Percentiles rank a stretch among this genome's conserved stretches.
Evolutionary conservation across 2,113 vertebrate species (phyloP).

Genomic region (Brachyistius frenatus): DNA sequence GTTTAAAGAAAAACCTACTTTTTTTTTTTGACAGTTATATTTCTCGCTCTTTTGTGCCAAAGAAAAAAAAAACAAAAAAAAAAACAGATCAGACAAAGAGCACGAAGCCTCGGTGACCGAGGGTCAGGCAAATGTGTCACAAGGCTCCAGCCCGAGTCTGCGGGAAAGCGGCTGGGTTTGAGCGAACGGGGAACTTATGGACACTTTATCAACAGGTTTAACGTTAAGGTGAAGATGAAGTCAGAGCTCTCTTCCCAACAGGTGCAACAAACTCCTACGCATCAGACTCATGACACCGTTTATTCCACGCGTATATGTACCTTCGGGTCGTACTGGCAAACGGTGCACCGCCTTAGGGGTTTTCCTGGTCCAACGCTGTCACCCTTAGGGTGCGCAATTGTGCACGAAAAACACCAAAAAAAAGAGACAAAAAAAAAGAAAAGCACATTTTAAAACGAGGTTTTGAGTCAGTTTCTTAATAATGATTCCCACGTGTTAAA

Average conservation of each 20-base stretch:
- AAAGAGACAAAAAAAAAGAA: constrained; percentile 39
- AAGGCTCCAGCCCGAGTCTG: constrained; percentile 45
- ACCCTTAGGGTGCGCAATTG: constrained; percentile 56
- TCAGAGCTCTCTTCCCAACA: background rate
- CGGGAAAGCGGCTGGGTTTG: constrained; percentile 14
- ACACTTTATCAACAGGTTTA: constrained; percentile 28
- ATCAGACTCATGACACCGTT: constrained; percentile 8
- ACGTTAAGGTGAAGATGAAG: constrained; percentile 21
- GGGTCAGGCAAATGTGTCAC: constrained; percentile 38
- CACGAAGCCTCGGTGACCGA: background rate
- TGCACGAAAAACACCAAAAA: constrained; percentile 44
- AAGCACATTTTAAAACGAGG: constrained; percentile 42
- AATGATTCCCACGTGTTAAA: constrained; percentile 38
- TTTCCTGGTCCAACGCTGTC: constrained; percentile 46
- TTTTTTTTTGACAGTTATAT: background rate
- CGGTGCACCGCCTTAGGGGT: constrained; percentile 58
- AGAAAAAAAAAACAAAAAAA: background rate
- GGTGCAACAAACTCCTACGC: background rate
- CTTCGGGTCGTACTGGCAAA: constrained; percentile 48
- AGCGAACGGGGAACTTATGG: background rate
- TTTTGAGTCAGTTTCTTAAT: constrained; percentile 22
- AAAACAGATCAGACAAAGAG: constrained; percentile 17
- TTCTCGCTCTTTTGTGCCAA: background rate
- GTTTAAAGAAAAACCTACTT: constrained; percentile 1
- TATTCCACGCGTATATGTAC: constrained; percentile 8